These are phyloP conservation scores for Brotula barbata DNA, from an alignment of 2,797 vertebrate genomes.

Conservation along the genomic window DNA sequence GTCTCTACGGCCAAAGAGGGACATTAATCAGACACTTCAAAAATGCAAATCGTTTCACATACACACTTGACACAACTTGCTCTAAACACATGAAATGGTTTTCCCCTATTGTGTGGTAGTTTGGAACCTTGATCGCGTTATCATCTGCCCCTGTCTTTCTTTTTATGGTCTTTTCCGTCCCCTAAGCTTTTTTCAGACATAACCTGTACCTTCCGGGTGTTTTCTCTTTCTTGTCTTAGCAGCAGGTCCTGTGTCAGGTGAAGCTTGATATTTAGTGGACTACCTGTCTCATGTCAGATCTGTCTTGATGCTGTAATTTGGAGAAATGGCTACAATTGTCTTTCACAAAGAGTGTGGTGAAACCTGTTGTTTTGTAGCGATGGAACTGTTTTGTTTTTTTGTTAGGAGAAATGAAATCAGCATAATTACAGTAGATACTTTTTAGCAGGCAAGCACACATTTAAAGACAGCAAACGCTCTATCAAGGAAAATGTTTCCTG, in stretches of 20 bases:
- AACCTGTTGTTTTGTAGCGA: constrained; percentile 21
- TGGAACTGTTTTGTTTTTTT: constrained; percentile 24
- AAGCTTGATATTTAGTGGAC: constrained; percentile 5
- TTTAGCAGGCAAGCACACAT: constrained; percentile 17
- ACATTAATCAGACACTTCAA: constrained; percentile 72
- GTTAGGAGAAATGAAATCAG: constrained; percentile 6
- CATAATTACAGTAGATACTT: no score
- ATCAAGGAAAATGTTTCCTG: constrained; percentile 8
- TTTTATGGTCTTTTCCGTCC: constrained; percentile 20
- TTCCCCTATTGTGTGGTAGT: constrained; percentile 27
- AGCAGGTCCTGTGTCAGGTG: constrained; percentile 15
- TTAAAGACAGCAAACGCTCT: constrained; percentile 13
- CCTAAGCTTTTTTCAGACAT: constrained; percentile 9
- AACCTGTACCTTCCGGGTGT: neutral
- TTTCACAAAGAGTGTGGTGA: constrained; percentile 6
- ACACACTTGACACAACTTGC: constrained; percentile 21
- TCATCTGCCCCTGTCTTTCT: constrained; percentile 39
- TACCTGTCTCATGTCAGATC: constrained; percentile 2
- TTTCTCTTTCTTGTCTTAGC: neutral
- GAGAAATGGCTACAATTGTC: neutral
- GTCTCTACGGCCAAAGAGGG: constrained; percentile 45
- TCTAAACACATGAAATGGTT: constrained; percentile 25
- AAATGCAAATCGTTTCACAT: constrained; percentile 62
- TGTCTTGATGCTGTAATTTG: constrained; percentile 1
- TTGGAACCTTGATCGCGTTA: constrained; percentile 31